Base-by-base conservation (phyloP, 37 sponge, comb jelly and placozoan species). In the Diacarnus erythraeanus region DNA sequence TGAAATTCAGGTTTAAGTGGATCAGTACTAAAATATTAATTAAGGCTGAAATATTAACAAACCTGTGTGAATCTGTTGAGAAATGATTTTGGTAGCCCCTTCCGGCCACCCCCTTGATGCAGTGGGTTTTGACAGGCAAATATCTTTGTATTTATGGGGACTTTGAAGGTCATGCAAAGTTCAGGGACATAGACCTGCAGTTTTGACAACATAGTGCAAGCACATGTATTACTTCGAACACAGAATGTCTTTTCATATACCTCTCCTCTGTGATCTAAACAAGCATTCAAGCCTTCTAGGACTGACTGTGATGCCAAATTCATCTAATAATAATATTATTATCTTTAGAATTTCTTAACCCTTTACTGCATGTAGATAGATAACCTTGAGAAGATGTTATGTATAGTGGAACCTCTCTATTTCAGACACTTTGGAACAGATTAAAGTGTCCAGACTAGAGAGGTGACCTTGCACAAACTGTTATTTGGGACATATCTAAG, bases 91-190 rank as follows among this genome's bases (percentile, higher is more conserved):
- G 99, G 99, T 0, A 98, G 92, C 4, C 94, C 94, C 64, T 98
- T 98, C 57, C 99, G 83, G 0, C 95, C 95, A 37, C 99, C 97
- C 30, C 99, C 99, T 77, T 98, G 97, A 0, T 82, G 64, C 34
- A 90, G 71, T 33, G 99, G 99, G 66, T 98, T 98, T 80, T 96
- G 97, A 72, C 97, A 96, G 21, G 99, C 99, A 87, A 98, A 94
- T n/a, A 98, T 79, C 38, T 92, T 64, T 1, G 92, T 97, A 8
- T 77, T 57, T 34, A 27, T 44, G 39, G 77, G 71, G 2, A 98
- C 94, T 29, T 57, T 42, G 71, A 98, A 98, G 12, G 88, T 77
- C 80, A 75, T 84, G 35, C 76, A 84, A 0, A 98, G 81, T 29
- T 96, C 99, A 25, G 99, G 95, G 70, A 98, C 82, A 72, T 74